phyloP scores from a whole-genome alignment of 2,113 vertebrate species.

The Panthera leo region DNA sequence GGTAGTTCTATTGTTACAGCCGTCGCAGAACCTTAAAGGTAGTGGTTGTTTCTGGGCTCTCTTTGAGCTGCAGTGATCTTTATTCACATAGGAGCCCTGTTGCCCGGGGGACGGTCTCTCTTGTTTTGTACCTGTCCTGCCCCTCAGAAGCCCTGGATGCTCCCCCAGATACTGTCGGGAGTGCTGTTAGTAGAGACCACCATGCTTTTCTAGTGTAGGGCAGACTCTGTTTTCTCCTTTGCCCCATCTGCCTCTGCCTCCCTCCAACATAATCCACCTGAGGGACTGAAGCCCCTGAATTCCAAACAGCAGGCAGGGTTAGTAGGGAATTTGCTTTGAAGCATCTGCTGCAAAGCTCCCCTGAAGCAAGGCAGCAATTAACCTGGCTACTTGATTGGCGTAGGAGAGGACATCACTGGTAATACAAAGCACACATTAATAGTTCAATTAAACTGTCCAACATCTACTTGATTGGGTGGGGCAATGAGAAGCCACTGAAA shows the following conservation, averaged over 20 bases:
- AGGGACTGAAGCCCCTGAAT: not conserved
- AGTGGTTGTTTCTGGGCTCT: not conserved
- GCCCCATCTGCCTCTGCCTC: not conserved
- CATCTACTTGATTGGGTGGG: not conserved
- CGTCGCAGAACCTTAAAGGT: not conserved
- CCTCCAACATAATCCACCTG: not conserved
- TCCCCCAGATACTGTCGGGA: not conserved
- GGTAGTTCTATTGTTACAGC: not conserved
- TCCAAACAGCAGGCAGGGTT: not conserved
- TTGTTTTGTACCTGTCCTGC: not conserved
- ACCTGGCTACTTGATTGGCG: not conserved
- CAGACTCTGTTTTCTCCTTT: not conserved
- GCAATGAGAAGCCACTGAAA: not conserved
- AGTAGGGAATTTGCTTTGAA: not conserved
- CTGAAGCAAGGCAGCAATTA: not conserved
- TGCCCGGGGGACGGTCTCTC: not conserved
- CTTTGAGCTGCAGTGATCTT: not conserved
- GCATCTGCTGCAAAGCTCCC: not conserved
- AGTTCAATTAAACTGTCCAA: not conserved
- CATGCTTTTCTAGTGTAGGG: fast-evolving
- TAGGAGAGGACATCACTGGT: not conserved
- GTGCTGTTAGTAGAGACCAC: too few relatives aligned
- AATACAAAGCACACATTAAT: not conserved
- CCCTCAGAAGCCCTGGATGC: not conserved
- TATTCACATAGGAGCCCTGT: not conserved